Evolutionary conservation across 2,113 vertebrate genomes (phyloP), one percentile per base, ranked within the genome.

Genomic region (Coptodon rendalli): DNA sequence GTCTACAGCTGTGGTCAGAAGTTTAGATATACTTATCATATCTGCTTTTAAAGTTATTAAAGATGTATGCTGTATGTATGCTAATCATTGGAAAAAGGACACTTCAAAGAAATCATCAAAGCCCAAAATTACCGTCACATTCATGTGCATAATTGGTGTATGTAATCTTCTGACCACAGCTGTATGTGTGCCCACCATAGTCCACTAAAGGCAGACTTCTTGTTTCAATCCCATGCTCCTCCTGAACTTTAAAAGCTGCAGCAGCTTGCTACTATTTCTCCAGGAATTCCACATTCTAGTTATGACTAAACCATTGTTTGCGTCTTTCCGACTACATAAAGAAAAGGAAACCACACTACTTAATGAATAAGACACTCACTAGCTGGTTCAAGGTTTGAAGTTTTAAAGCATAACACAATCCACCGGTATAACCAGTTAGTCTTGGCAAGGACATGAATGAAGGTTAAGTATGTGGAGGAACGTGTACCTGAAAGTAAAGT

Each of bases 371-470:
- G 43, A 38, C 24, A 4, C 22, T 87, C 29, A 27, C 31, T 52
- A 53, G n/a, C 54, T 9, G 17, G 8, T 54, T 27, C 66, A n/a
- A 12, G 17, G 27, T 78, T 78, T 13, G 45, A 34, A 7, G 54
- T 12, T 48, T 3, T 29, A 24, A 82, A 54, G 66, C 53, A 66
- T 16, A 52, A 45, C 52, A 52, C 78, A 71, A 34, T 52, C 43
- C 52, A 40, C 80, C 9, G 52, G 59, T 68, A 68, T 12, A 79
- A 83, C 86, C 86, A 14, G 86, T 83, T 45, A 9, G 71, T 56
- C 81, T 19, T 17, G 29, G 61, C 4, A 13, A 34, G 19, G 36
- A 80, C 27, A n/a, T 57, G 38, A 88, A 80, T 81, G 78, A 59
- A 76, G 27, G 0, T 63, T 40, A 0, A 36, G 38, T 52, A 57